A percentile compares a stretch with the other conserved stretches of the same genome.
Conservation (phyloP, 2,113 vertebrate genomes). For the Aegithalos caudatus region DNA sequence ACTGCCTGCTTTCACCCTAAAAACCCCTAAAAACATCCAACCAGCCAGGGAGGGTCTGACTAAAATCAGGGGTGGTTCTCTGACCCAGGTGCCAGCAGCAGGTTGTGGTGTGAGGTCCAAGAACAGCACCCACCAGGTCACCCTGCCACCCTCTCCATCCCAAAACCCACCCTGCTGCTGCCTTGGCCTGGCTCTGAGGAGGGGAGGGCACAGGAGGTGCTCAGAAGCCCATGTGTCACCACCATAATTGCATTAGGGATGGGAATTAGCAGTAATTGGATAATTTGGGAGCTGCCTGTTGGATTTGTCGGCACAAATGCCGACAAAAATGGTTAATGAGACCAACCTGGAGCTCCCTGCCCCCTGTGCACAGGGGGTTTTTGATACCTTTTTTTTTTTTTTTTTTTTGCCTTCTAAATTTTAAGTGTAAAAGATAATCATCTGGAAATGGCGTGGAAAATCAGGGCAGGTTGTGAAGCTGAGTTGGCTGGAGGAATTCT, state of each 20-base stretch:
- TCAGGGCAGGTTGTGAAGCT: background rate
- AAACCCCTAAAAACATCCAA: background rate
- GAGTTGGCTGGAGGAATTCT: background rate
- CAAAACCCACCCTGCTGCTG: background rate
- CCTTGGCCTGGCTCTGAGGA: background rate
- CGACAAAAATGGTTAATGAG: background rate
- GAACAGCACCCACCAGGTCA: background rate
- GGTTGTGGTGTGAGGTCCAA: too few species aligned
- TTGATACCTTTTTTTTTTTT: background rate
- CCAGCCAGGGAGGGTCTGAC: background rate
- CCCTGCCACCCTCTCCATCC: background rate
- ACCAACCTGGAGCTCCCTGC: accelerated
- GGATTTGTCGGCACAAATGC: background rate
- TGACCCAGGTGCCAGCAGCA: background rate
- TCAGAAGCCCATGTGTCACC: background rate
- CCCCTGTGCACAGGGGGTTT: background rate
- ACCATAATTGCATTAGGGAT: background rate
- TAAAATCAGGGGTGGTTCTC: accelerated
- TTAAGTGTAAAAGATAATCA: background rate
- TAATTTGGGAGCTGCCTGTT: background rate
- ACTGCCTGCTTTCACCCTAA: background rate
- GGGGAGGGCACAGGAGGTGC: background rate
- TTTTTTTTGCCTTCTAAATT: background rate
- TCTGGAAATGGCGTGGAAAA: background rate
- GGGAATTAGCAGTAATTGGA: background rate